Percentiles rank a stretch among this genome's conserved stretches.
Conservation (phyloP, 2,797 vertebrate species). For the Basileuterus tristriatus region DNA sequence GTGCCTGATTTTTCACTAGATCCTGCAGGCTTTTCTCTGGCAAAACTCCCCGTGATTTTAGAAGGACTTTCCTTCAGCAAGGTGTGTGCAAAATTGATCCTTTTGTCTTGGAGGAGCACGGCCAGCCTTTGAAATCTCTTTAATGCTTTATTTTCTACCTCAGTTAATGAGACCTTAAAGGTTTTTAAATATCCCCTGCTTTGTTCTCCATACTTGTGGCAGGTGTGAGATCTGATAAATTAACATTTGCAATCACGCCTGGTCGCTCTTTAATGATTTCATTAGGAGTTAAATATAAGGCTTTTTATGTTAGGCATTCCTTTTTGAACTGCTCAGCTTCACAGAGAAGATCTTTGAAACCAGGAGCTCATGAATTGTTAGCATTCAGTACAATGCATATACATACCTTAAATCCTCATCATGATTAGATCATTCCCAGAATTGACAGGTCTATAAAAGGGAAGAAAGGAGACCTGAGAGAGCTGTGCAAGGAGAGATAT, state of each 20-base stretch:
- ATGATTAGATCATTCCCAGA: slow-evolving; percentile 38
- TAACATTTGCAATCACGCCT: slow-evolving; percentile 29
- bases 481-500: slow-evolving; percentile 44
- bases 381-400: slow-evolving; percentile 9
- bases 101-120: not conserved
- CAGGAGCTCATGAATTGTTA: slow-evolving; percentile 59
- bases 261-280: slow-evolving; percentile 58
- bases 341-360: slow-evolving; percentile 52
- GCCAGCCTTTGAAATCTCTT: not conserved
- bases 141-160: not conserved
- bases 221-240: slow-evolving; percentile 49
- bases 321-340: slow-evolving; percentile 40
- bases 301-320: slow-evolving; percentile 32
- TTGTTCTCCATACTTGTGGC: not conserved
- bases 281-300: slow-evolving; percentile 50
- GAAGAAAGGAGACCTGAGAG: slow-evolving; percentile 49
- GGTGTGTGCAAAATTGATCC: not conserved
- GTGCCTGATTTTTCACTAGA: not conserved
- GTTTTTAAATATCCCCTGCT: not conserved
- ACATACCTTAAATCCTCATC: slow-evolving; percentile 61
- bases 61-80: not conserved
- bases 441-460: slow-evolving; percentile 61
- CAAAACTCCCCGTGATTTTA: not conserved
- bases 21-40: not conserved
- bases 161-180: not conserved